A percentile compares a stretch with the other conserved stretches of the same genome.
Conservation (phyloP, 2,797 vertebrate species). For the Gymnodraco acuticeps region DNA sequence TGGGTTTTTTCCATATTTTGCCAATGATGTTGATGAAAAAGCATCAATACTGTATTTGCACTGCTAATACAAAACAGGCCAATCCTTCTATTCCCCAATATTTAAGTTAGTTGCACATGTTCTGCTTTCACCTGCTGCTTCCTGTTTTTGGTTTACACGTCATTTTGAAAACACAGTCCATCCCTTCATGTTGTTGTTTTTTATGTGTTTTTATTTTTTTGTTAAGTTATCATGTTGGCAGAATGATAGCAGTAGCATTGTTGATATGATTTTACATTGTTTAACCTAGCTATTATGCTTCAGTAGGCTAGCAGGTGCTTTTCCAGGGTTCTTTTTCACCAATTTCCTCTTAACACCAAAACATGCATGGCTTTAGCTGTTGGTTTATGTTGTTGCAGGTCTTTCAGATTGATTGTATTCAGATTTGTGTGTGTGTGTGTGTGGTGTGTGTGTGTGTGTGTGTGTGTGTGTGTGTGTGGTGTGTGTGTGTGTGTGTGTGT, state of each 20-base stretch:
- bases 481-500: too few species aligned
- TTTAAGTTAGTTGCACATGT: not conserved
- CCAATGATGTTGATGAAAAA: not conserved
- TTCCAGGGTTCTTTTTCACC: conserved; percentile 24
- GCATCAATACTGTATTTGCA: not conserved
- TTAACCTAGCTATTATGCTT: not conserved
- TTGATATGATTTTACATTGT: conserved; percentile 11
- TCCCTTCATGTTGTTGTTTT: too few species aligned
- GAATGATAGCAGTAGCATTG: not conserved
- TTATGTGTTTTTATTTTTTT: too few species aligned
- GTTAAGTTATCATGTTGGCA: too few species aligned
- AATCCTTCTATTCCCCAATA: not conserved
- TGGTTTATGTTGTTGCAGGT: conserved; percentile 32
- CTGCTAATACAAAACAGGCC: not conserved
- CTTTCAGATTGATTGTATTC: conserved; percentile 39
- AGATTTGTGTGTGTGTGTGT: conserved; percentile 38
- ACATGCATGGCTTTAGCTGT: conserved; percentile 17
- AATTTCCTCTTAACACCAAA: conserved; percentile 19
- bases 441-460: not conserved
- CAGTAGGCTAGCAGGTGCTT: not conserved
- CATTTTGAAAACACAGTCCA: too few species aligned
- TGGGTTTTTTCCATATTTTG: not conserved
- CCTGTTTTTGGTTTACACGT: too few species aligned
- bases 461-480: too few species aligned
- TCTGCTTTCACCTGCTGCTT: too few species aligned